Evolutionary conservation across 2,113 vertebrate genomes (phyloP).

Genomic region (Vidua chalybeata): DNA sequence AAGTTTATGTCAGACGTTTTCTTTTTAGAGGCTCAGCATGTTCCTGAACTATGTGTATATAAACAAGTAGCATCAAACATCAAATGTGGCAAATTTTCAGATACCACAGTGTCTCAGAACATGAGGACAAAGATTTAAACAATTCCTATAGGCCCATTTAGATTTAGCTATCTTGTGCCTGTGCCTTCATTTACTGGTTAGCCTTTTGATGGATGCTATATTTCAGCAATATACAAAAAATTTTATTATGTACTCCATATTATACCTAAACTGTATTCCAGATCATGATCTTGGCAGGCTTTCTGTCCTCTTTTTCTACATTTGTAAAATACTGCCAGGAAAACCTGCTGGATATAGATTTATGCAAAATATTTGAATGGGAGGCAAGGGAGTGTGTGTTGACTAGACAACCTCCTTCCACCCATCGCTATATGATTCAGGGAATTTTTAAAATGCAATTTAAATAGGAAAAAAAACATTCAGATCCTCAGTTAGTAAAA

Average conservation of each 20-base stretch:
- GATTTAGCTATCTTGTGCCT: background rate
- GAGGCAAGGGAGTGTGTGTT: rapidly evolving
- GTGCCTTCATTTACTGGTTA: background rate
- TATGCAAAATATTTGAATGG: background rate
- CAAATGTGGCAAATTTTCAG: background rate
- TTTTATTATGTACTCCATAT: background rate
- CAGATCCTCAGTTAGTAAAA: background rate
- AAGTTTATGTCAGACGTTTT: background rate
- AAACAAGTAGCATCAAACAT: background rate
- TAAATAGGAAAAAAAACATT: background rate
- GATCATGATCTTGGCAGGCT: background rate
- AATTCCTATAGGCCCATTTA: background rate
- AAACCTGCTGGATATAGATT: background rate
- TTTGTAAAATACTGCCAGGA: background rate
- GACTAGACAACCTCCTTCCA: background rate
- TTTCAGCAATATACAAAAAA: background rate
- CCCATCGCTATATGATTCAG: background rate
- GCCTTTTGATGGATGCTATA: background rate
- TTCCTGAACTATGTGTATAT: background rate
- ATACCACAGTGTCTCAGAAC: background rate
- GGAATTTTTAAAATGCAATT: background rate
- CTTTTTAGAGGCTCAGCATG: background rate
- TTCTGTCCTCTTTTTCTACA: background rate
- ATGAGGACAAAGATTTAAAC: background rate
- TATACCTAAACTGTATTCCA: background rate